Evolutionary conservation across 2,797 vertebrate genomes (phyloP).

Genomic region (Streptopelia turtur): DNA sequence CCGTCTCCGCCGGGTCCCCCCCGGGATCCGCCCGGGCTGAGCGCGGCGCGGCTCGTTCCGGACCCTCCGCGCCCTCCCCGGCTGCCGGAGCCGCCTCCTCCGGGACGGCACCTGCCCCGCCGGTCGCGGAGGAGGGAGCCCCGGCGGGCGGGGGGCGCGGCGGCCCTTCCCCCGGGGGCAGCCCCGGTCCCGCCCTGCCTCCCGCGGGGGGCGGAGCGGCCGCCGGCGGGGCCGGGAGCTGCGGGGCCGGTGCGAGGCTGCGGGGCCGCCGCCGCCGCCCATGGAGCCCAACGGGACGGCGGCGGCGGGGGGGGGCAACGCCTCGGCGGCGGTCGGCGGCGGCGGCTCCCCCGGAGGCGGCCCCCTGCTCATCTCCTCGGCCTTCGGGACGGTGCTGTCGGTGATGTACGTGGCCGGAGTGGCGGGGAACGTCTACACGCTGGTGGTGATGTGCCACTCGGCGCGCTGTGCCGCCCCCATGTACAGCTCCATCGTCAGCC

Average conservation of each 20-base stretch:
- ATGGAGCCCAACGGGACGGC: slow-evolving; percentile 70
- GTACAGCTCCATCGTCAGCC: slow-evolving; percentile 92
- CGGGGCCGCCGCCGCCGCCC: slow-evolving; percentile 21
- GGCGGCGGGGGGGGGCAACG: slow-evolving; percentile 53
- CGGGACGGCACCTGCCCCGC: not conserved
- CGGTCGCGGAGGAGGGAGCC: not conserved
- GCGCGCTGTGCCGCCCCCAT: slow-evolving; percentile 88
- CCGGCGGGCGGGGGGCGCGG: not conserved
- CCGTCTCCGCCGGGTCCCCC: not conserved
- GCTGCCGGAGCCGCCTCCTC: not conserved
- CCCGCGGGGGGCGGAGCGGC: slow-evolving; percentile 41
- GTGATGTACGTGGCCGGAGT: slow-evolving; percentile 87
- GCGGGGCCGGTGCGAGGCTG: not conserved
- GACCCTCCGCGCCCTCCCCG: not conserved
- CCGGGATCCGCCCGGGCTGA: not conserved
- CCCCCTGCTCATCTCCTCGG: slow-evolving; percentile 85
- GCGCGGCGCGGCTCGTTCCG: not conserved
- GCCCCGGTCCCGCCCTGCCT: not conserved
- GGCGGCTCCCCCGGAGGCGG: slow-evolving; percentile 52
- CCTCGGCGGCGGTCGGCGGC: slow-evolving; percentile 4
- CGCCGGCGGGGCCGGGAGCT: not conserved
- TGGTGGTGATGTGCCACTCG: slow-evolving; percentile 91
- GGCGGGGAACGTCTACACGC: slow-evolving; percentile 90
- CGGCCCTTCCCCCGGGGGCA: not conserved
- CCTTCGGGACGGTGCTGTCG: slow-evolving; percentile 88